phyloP scores from a whole-genome alignment of 1,140 invertebrate species.

The Rhagoletis pomonella region DNA sequence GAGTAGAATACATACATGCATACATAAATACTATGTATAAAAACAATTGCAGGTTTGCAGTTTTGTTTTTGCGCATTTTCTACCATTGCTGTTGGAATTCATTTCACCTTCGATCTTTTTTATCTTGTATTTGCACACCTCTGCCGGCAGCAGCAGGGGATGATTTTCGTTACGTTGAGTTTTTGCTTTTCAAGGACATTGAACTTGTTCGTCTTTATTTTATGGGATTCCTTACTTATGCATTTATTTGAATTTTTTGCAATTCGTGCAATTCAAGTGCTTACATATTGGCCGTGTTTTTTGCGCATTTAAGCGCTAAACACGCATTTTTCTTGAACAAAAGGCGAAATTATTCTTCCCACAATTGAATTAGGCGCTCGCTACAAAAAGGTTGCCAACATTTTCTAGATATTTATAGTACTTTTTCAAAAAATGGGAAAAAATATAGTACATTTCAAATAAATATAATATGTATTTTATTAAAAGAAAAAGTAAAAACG shows the following conservation, averaged over 20 bases:
- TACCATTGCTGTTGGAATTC: constrained; percentile 7
- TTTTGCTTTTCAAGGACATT: constrained; percentile 43
- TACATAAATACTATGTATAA: too few relatives aligned
- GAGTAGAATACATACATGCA: background rate
- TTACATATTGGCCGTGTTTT: background rate
- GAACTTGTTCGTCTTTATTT: constrained; percentile 38
- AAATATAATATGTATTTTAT: too few relatives aligned
- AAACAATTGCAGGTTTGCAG: background rate
- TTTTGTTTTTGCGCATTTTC: background rate
- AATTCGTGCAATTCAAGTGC: background rate
- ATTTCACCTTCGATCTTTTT: constrained; percentile 46
- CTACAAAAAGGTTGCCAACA: too few relatives aligned
- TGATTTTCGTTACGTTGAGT: background rate
- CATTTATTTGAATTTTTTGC: background rate
- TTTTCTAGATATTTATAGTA: too few relatives aligned
- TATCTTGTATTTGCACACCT: background rate
- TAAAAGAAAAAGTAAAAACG: too few relatives aligned
- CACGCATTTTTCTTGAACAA: too few relatives aligned
- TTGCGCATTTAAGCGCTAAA: background rate
- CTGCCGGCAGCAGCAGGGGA: constrained; percentile 3
- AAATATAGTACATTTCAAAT: too few relatives aligned
- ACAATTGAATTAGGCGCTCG: too few relatives aligned
- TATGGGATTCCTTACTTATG: background rate
- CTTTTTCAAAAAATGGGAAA: too few relatives aligned
- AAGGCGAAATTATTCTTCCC: too few relatives aligned